Percentiles rank a stretch among this genome's conserved stretches.
Evolutionary conservation across 2,797 vertebrate genomes (phyloP).

Genomic region (Rhinatrema bivittatum): DNA sequence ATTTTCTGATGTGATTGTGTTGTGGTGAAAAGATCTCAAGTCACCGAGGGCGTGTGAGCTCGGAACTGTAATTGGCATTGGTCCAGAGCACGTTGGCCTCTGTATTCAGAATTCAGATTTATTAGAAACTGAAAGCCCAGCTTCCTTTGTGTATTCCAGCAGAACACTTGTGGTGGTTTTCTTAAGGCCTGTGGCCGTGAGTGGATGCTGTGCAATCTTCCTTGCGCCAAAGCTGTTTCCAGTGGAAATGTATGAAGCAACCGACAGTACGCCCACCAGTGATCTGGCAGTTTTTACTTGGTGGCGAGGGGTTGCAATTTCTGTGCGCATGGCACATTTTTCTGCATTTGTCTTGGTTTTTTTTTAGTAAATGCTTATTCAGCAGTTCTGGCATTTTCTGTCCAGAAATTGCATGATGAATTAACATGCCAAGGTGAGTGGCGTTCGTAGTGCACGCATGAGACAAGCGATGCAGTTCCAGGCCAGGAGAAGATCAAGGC

Average conservation of each 20-base stretch:
- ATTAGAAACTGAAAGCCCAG: constrained; percentile 33
- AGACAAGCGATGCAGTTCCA: constrained; percentile 1
- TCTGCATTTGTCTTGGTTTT: too few species aligned
- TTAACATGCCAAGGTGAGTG: neutral
- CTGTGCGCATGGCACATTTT: too few species aligned
- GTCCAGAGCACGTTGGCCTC: constrained; percentile 8
- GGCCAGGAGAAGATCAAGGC: constrained; percentile 3
- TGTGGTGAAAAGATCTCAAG: constrained; percentile 53
- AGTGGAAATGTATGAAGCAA: too few species aligned
- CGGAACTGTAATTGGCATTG: constrained; percentile 44
- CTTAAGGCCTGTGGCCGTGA: constrained; percentile 27
- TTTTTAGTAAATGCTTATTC: too few species aligned
- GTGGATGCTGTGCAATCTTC: constrained; percentile 14
- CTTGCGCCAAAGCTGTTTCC: constrained; percentile 12
- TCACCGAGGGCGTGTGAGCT: constrained; percentile 53
- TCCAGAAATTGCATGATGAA: neutral
- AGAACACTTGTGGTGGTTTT: too few species aligned
- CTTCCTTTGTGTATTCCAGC: constrained; percentile 21
- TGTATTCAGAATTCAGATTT: constrained; percentile 40
- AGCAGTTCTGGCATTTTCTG: too few species aligned
- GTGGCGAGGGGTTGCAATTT: too few species aligned
- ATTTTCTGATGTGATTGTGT: too few species aligned
- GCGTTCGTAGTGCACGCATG: constrained; percentile 2
- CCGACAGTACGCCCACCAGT: too few species aligned
- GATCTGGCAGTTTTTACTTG: too few species aligned